Conservation (phyloP, 2,888 invertebrate genomes). For the Rotaria macrura region DNA sequence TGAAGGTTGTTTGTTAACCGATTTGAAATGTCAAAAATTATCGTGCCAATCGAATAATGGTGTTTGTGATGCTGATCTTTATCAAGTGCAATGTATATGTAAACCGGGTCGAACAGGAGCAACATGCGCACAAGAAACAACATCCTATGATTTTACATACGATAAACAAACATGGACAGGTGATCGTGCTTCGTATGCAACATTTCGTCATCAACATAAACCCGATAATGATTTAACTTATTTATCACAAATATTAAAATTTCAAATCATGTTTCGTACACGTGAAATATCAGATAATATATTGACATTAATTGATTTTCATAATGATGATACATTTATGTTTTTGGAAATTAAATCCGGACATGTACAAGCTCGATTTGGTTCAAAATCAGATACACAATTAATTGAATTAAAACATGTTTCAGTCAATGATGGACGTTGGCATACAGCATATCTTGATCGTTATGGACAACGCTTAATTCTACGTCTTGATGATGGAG, state of each 20-base stretch:
- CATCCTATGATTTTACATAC: conserved; percentile 26
- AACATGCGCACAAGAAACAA: conserved; percentile 46
- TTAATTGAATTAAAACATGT: conserved; percentile 73
- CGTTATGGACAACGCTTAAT: conserved; percentile 84
- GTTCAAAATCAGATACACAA: conserved; percentile 58
- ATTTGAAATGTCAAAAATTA: neutral
- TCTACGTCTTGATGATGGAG: conserved; percentile 82
- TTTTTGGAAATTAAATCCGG: conserved; percentile 69
- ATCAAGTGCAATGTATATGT: conserved; percentile 67
- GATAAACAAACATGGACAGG: conserved; percentile 28
- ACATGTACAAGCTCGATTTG: conserved; percentile 76
- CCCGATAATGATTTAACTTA: neutral
- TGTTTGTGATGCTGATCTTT: conserved; percentile 73
- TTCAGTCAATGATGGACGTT: conserved; percentile 83
- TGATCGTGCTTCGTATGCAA: conserved; percentile 28
- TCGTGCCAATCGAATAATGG: conserved; percentile 52
- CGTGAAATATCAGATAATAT: conserved; percentile 28
- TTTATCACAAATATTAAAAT: conserved; percentile 14
- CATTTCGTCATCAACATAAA: conserved; percentile 26
- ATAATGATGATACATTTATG: conserved; percentile 29
- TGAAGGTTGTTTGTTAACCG: neutral
- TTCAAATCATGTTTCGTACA: conserved; percentile 32
- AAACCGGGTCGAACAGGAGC: conserved; percentile 82
- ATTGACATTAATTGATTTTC: conserved; percentile 27
- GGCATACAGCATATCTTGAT: conserved; percentile 84